Evolutionary conservation across 2,797 vertebrate genomes (phyloP), one percentile per base, ranked within the genome.

Genomic region (Aldrovandia affinis): DNA sequence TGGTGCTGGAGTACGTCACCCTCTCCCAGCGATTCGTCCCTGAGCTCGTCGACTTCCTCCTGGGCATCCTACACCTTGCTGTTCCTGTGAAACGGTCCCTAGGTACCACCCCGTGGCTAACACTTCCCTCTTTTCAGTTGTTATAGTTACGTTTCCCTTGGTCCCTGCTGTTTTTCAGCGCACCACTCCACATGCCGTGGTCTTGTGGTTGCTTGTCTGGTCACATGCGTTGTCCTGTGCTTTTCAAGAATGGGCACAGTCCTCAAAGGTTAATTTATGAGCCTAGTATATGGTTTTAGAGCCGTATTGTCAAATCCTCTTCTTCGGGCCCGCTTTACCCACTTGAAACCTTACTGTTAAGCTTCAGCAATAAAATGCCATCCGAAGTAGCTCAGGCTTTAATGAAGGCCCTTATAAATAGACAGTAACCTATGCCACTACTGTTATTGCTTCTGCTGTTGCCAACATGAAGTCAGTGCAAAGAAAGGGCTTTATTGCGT

Each of bases 11-110:
- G 88, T 98, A 96, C 2, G 89, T 98, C 59, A 95, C 96, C 0
- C 90, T 99, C 73, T 98, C 98, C 0, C 96, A 89, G 93, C 96
- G 97, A 89, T 96, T 98, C 87, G 77, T 97, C 42, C 98, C 98
- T 0, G 98, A 99, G 88, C 94, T 99, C 30, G 52, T 98, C 14
- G 98, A 95, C 91, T 99, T 98, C 88, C 96, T 99, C 57, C 84
- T 96, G 25, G 97, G 98, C 80, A 86, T 95, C 20, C 94, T 99
- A 3, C 94, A 98, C 80, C 86, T 97, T 47, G 96, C 97, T 0
- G 91, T 96, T 30, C 94, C 95, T 7, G 93, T 93, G 88, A 95
- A 92, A 70, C 82, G 82, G 0, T 86, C 87, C 39, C 68, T 90
- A 36, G 92, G 94, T 95, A 90, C 44, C 0, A 39, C 22, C 54